Evolutionary conservation across 2,888 invertebrate species (phyloP).

Genomic region (Ommatoiulus sabulosus): DNA sequence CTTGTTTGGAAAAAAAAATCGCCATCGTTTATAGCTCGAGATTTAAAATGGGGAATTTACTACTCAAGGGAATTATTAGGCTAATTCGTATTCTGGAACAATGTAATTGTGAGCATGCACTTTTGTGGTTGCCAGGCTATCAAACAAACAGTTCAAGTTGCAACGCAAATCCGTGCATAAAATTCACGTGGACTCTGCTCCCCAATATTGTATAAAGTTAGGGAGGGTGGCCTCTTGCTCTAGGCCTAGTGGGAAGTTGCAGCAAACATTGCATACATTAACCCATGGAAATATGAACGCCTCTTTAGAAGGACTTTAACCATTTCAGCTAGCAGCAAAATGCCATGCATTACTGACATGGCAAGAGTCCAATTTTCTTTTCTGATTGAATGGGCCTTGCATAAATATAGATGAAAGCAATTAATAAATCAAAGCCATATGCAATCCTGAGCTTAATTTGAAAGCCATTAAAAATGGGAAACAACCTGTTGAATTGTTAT

Average conservation of each 20-base stretch:
- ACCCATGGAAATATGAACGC: neutral
- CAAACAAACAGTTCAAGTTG: neutral
- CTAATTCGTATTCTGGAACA: neutral
- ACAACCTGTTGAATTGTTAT: conserved; percentile 21
- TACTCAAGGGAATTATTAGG: neutral
- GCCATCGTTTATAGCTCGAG: neutral
- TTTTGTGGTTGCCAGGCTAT: conserved; percentile 26
- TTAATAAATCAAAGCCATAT: conserved; percentile 17
- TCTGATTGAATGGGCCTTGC: neutral
- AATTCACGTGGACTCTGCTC: conserved; percentile 14
- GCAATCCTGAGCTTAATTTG: conserved; percentile 31
- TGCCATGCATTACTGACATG: conserved; percentile 17
- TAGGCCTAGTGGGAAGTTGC: neutral
- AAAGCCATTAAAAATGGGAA: conserved; percentile 17
- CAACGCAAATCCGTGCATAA: conserved; percentile 8
- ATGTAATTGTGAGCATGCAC: neutral
- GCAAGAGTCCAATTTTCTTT: neutral
- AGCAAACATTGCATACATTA: neutral
- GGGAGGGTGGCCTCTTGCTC: neutral
- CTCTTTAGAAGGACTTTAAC: neutral
- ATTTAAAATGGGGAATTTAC: neutral
- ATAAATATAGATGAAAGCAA: neutral
- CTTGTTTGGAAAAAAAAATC: neutral
- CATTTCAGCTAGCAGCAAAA: neutral
- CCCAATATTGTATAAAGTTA: neutral